Evolutionary conservation across 37 sponge, comb jelly and placozoan genomes (phyloP).

Genomic region (Lycopodina hypogea): DNA sequence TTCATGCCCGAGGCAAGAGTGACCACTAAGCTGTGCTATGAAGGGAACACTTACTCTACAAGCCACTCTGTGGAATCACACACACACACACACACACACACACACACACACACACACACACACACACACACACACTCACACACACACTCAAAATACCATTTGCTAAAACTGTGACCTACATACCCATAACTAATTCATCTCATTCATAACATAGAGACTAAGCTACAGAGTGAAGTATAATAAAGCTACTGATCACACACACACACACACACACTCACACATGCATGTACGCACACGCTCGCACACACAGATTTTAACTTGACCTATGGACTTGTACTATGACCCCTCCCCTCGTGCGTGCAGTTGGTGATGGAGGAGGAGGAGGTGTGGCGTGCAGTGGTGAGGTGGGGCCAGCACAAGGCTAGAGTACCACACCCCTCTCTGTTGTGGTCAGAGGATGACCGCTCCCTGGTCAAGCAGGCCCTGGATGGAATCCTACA

Average conservation of each 20-base stretch:
- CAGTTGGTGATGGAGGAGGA: conserved; percentile 31
- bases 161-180: no score
- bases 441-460: conserved; percentile 50
- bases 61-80: no score
- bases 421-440: conserved; percentile 6
- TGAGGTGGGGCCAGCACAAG: conserved; percentile 70
- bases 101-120: no score
- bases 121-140: no score
- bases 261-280: not conserved
- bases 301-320: conserved; percentile 7
- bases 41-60: no score
- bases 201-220: no score
- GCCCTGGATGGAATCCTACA: conserved; percentile 49
- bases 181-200: no score
- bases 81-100: no score
- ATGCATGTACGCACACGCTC: not conserved
- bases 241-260: no score
- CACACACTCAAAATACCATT: no score
- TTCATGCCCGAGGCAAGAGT: no score
- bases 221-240: not conserved
- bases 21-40: no score
- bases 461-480: conserved; percentile 31
- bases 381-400: conserved; percentile 68
- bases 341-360: not conserved
- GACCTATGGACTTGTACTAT: not conserved